Base-by-base conservation (phyloP, 2,797 vertebrate genomes). In the Dendrocincla fuliginosa region DNA sequence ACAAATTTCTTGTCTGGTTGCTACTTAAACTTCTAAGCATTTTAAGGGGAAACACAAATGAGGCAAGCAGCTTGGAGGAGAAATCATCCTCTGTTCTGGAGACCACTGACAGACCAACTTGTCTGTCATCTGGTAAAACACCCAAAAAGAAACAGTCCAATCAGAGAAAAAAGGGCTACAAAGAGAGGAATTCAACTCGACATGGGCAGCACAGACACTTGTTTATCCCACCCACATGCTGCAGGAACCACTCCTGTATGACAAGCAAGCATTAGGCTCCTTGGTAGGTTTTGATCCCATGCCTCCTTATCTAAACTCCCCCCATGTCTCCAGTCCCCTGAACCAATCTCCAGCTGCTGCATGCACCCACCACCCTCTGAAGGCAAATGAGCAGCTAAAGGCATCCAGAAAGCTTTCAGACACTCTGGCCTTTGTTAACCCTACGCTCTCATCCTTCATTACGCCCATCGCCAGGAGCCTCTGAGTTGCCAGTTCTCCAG, bases 401-500 rank as follows among this genome's bases (percentile, higher is more conserved):
- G 50, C 33, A 57, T 11, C 15, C 65, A 86, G 56, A 90, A 91
- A 80, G 24, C 32, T 63, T 78, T 39, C n/a, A 60, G 35, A 50
- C 5, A 13, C 61, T 70, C 64, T 20, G 9, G 32, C 7, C 39
- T 61, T 64, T 69, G 17, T 16, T 68, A 89, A n/a, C 20, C 59
- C 49, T 49, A 0, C 5, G 13, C 44, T 67, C 28, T 73, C 32
- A 64, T 57, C 42, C 80, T 84, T 67, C 89, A 46, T 11, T 4
- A 5, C 6, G 5, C 17, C 32, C 30, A 47, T 32, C 22, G 64
- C n/a, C 33, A 59, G 27, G 5, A 46, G 13, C 16, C 19, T 65
- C 24, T 0, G 0, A 61, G n/a, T 10, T 86, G 41, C 16, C 5
- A 3, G 16, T 22, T 25, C 7, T 6, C 16, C 28, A 17, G 27